These are phyloP conservation scores for Rhogogaster chlorosoma DNA, from an alignment of 2,888 invertebrate genomes.

Conservation along the genomic window DNA sequence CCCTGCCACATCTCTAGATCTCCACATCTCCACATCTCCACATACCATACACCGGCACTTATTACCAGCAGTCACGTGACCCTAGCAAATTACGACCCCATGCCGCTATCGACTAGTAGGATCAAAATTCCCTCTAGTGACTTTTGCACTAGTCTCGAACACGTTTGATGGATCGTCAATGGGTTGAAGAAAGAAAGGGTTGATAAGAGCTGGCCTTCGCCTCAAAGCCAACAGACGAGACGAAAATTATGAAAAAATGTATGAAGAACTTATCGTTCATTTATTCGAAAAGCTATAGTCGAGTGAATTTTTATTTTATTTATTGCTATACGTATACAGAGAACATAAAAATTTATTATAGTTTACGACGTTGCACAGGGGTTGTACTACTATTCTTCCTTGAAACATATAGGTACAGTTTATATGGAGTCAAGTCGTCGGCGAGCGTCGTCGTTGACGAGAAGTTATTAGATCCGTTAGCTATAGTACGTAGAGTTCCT, in stretches of 20 bases:
- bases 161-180: conserved; percentile 6
- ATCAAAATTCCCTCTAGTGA: conserved; percentile 35
- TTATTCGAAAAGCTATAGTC: neutral
- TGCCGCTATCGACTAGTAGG: neutral
- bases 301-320: neutral
- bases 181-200: neutral
- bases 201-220: neutral
- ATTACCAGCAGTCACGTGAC: conserved; percentile 48
- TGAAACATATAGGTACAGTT: neutral
- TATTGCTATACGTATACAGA: neutral
- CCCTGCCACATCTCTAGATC: neutral
- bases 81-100: conserved; percentile 39
- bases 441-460: conserved; percentile 36
- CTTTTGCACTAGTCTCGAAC: conserved; percentile 22
- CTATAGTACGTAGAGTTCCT: conserved; percentile 7
- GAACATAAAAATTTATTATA: neutral
- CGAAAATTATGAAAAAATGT: neutral
- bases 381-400: neutral
- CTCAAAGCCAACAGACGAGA: neutral
- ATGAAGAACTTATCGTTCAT: neutral
- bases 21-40: neutral
- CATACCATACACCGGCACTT: conserved; percentile 44
- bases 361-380: neutral
- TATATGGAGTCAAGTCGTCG: conserved; percentile 17
- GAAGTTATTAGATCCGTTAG: conserved; percentile 46